phyloP scores from a whole-genome alignment of 2,888 invertebrate species.

The Stenurella melanura region DNA sequence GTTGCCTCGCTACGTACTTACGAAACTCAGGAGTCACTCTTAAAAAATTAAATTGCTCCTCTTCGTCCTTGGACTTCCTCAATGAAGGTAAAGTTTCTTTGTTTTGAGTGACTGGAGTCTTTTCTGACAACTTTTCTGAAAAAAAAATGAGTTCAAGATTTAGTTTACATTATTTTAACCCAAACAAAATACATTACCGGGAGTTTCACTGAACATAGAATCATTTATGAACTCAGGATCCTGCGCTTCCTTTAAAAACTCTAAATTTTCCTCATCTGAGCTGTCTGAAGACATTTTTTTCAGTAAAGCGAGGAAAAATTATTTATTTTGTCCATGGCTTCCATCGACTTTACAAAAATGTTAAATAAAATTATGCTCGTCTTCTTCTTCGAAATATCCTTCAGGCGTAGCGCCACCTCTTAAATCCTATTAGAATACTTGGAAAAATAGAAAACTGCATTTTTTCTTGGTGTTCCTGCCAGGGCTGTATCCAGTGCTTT shows the following conservation, averaged over 20 bases:
- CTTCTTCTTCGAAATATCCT: slow-evolving; percentile 3
- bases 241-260: slow-evolving; percentile 72
- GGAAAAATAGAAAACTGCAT: not conserved
- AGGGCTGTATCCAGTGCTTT: not conserved
- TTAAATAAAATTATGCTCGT: not conserved
- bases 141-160: slow-evolving; percentile 18
- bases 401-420: not conserved
- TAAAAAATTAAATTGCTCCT: slow-evolving; percentile 76
- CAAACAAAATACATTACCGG: slow-evolving; percentile 49
- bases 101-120: slow-evolving; percentile 16
- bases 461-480: not conserved
- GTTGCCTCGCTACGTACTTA: slow-evolving; percentile 74
- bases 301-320: slow-evolving; percentile 7
- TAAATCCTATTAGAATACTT: not conserved
- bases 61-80: slow-evolving; percentile 66
- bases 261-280: slow-evolving; percentile 69
- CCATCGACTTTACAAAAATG: slow-evolving; percentile 17
- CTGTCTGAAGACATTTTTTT: slow-evolving; percentile 66
- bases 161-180: slow-evolving; percentile 17
- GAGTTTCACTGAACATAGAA: slow-evolving; percentile 63
- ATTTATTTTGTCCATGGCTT: slow-evolving; percentile 24
- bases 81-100: slow-evolving; percentile 57
- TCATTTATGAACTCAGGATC: slow-evolving; percentile 74
- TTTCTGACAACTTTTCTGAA: slow-evolving; percentile 40
- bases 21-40: slow-evolving; percentile 76